Percentiles rank a stretch among this genome's conserved stretches.
Evolutionary conservation across 2,888 invertebrate species (phyloP).

Genomic region (Mythimna pallens): DNA sequence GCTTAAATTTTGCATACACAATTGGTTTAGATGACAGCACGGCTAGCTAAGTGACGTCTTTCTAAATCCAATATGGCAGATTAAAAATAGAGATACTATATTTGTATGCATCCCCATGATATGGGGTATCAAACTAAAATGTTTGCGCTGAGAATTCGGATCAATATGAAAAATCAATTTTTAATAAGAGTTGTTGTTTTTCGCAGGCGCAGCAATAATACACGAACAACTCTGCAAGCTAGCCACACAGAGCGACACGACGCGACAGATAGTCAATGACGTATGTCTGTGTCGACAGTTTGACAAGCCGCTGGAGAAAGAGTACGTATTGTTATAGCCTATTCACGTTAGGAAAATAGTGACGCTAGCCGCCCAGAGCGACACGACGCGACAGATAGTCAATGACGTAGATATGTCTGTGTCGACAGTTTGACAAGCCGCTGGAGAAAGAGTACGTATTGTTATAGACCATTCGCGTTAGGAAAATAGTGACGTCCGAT

Average conservation of each 20-base stretch:
- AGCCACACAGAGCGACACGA: slow-evolving; percentile 76
- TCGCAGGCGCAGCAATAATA: slow-evolving; percentile 76
- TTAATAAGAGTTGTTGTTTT: neutral
- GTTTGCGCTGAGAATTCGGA: no score
- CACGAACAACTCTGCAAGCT: slow-evolving; percentile 78
- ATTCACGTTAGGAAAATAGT: no score
- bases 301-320: slow-evolving; percentile 76
- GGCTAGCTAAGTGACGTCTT: no score
- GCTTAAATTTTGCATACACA: no score
- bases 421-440: slow-evolving; percentile 76
- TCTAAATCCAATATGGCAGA: no score
- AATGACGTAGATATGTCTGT: slow-evolving; percentile 75
- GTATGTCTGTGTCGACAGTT: slow-evolving; percentile 80
- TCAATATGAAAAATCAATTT: no score
- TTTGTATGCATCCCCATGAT: no score
- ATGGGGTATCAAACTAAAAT: no score
- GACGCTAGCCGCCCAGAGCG: slow-evolving; percentile 74
- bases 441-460: slow-evolving; percentile 79
- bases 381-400: slow-evolving; percentile 76
- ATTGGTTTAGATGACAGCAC: no score
- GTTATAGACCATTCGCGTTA: no score
- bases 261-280: slow-evolving; percentile 75
- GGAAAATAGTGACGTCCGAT: no score
- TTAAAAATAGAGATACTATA: no score
- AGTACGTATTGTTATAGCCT: slow-evolving; percentile 72